A percentile compares a stretch with the other conserved stretches of the same genome.
Evolutionary conservation across 1,140 invertebrate species (phyloP).

Genomic region (Melipona quadrifasciata): DNA sequence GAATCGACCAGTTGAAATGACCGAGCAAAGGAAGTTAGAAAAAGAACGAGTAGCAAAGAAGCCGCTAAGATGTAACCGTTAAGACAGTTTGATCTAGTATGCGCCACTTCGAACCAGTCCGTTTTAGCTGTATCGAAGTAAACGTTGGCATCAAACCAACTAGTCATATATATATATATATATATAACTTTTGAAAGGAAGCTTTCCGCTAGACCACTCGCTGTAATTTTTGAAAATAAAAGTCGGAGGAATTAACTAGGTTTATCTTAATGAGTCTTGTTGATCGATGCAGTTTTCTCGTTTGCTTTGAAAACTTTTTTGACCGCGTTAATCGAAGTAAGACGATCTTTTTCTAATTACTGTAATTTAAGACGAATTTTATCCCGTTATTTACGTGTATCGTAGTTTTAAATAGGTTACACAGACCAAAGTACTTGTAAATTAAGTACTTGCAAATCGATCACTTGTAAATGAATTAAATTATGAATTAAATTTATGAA

Average conservation of each 20-base stretch:
- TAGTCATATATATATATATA: not conserved
- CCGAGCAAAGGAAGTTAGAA: not conserved
- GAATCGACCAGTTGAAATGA: not conserved
- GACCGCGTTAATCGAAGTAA: not conserved
- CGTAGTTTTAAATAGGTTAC: no score
- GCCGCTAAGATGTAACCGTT: not conserved
- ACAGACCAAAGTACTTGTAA: no score
- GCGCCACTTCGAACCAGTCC: slow-evolving; percentile 4
- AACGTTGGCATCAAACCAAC: slow-evolving; percentile 53
- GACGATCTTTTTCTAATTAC: not conserved
- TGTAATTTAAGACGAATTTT: not conserved
- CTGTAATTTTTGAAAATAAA: not conserved
- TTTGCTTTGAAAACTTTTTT: not conserved
- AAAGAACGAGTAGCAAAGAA: not conserved
- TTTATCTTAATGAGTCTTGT: not conserved
- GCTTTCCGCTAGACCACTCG: not conserved
- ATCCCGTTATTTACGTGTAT: no score
- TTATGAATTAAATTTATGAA: no score
- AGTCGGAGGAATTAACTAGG: not conserved
- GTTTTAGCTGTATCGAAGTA: slow-evolving; percentile 8
- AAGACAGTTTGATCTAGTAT: slow-evolving; percentile 13
- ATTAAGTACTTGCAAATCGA: no score
- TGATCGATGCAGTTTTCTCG: not conserved
- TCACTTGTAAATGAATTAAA: no score
- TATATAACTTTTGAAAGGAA: slow-evolving; percentile 29